phyloP scores from a whole-genome alignment of 2,113 vertebrate species.

The Lipophrys pholis region DNA sequence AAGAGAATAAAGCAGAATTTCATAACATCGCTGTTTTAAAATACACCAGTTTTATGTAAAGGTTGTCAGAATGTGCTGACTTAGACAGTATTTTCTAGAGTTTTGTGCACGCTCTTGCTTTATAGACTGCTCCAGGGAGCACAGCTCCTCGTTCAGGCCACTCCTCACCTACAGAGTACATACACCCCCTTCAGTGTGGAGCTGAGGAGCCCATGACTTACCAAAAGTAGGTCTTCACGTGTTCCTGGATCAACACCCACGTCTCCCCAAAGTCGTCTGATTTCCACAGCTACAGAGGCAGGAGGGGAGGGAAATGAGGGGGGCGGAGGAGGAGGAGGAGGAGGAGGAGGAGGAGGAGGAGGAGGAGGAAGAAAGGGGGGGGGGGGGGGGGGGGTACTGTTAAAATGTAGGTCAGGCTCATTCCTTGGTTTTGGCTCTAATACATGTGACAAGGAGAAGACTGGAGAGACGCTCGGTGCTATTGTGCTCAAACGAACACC shows the following conservation, averaged over 20 bases:
- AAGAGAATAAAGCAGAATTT: no score
- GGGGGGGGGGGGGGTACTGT: constrained; percentile 45
- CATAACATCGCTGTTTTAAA: no score
- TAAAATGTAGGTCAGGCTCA: constrained; percentile 75
- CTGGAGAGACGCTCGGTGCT: constrained; percentile 22
- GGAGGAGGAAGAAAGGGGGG: constrained; percentile 16
- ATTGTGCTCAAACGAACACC: constrained; percentile 22
- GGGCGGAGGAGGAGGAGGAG: background rate
- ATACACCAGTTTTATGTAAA: no score
- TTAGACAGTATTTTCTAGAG: no score
- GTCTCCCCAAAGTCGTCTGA: constrained; percentile 98
- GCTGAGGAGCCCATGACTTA: constrained; percentile 73
- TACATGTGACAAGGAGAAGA: constrained; percentile 46
- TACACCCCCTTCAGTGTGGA: background rate
- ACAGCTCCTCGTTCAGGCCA: no score
- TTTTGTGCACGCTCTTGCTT: no score
- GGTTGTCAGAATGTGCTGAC: no score
- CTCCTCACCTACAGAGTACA: constrained; percentile 1
- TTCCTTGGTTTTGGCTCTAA: constrained; percentile 58
- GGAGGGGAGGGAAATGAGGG: constrained; percentile 6
- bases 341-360: background rate
- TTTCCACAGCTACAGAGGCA: constrained; percentile 91
- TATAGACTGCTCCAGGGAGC: no score
- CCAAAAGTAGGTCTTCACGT: constrained; percentile 97
- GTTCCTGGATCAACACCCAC: constrained; percentile 98